Base-by-base conservation (phyloP, 1,140 invertebrate species). In the Hyles euphorbiae region DNA sequence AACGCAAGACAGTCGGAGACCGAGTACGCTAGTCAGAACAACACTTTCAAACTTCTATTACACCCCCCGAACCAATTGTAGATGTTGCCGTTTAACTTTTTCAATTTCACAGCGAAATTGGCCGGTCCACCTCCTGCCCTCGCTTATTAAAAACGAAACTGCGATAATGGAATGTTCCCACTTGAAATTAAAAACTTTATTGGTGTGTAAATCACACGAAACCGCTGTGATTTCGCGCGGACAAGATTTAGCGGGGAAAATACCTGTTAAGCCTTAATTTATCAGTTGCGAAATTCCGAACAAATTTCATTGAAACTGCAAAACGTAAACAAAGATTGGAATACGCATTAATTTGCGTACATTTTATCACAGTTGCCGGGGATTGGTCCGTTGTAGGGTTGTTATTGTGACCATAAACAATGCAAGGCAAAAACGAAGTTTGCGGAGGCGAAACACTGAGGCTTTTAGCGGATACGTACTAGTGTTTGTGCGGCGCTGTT, bases 151-250 rank as follows among this genome's bases (percentile, higher is more conserved):
- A 67, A 65, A 68, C 56, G 60, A 55, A 63, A 66, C 64, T 59
- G 64, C 64, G 60, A 62, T 62, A 62, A 66, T 70, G 64, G 64
- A 63, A 63, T 63, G 63, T 63, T 61, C 44, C 56, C 56, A 58
- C 54, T 65, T 54, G 56, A 67, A 72, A 72, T 72, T 69, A 69
- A 69, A 67, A 67, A 69, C 62, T 67, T 69, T 67, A 67, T 68
- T 66, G 67, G 50, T 44, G 10, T 57, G 61, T 72, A 72, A 70
- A 72, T 72, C 67, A 72, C 50, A 34, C 51, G 12, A 55, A 53
- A 22, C 48, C 33, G 50, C 59, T 53, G 57, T 63, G 47, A 60
- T 56, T 52, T 56, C 58, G 65, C 53, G 56, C 57, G 56, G 48
- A 56, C 56, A 53, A 63, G 63, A 60, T 69, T 69, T 69, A 69